Evolutionary conservation across 2,888 invertebrate genomes (phyloP).

Genomic region (Erebia epiphron): DNA sequence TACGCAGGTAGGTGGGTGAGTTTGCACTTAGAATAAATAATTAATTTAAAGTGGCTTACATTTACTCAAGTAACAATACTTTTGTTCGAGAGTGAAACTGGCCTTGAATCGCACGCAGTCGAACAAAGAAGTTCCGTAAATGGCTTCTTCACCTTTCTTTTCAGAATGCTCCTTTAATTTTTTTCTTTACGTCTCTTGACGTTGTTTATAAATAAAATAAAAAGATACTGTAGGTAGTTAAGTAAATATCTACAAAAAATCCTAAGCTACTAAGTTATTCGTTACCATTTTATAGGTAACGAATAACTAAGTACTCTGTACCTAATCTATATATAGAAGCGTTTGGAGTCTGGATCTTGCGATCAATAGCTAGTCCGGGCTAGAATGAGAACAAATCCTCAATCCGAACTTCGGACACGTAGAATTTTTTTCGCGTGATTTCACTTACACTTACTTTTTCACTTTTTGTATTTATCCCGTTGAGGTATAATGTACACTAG

Average conservation of each 20-base stretch:
- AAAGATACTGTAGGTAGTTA: too few species aligned
- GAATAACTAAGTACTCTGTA: neutral
- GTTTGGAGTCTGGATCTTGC: neutral
- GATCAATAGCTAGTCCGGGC: conserved; percentile 1
- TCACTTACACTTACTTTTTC: neutral
- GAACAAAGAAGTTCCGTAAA: conserved; percentile 37
- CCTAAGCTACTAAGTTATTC: neutral
- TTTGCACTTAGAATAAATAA: conserved; percentile 20
- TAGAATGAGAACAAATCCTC: neutral
- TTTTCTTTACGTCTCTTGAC: neutral
- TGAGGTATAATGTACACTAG: too few species aligned
- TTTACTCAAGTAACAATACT: conserved; percentile 38
- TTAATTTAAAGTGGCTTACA: conserved; percentile 32
- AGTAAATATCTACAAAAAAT: neutral
- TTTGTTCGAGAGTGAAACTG: conserved; percentile 40
- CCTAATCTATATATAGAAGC: neutral
- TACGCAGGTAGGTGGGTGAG: neutral
- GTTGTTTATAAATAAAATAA: neutral
- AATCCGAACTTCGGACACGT: neutral
- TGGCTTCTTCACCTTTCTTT: conserved; percentile 24
- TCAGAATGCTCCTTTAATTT: neutral
- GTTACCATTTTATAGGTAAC: neutral
- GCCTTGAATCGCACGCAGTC: conserved; percentile 35
- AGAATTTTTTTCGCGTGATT: neutral
- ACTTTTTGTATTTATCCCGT: neutral